These are phyloP conservation scores for Caradrina clavipalpis DNA, from an alignment of 2,888 invertebrate genomes.

Conservation along the genomic window DNA sequence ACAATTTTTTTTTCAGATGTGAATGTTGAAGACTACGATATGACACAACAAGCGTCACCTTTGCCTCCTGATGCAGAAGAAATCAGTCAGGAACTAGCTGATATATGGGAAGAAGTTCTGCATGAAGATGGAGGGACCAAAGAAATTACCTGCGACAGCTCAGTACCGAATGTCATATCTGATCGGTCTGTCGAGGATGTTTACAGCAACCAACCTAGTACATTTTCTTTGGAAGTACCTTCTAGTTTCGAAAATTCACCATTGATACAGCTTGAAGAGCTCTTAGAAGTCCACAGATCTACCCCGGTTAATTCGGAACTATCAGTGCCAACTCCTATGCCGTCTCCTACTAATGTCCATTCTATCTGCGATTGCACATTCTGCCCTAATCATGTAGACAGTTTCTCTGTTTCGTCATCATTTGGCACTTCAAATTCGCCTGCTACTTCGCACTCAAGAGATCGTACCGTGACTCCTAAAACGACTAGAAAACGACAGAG, in stretches of 20 bases:
- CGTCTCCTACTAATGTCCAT: slow-evolving; percentile 36
- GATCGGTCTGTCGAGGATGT: slow-evolving; percentile 32
- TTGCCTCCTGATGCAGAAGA: too few relatives aligned
- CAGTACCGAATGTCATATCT: too few relatives aligned
- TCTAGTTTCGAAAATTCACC: slow-evolving; percentile 42
- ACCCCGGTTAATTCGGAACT: too few relatives aligned
- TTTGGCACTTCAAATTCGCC: slow-evolving; percentile 13
- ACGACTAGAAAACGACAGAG: slow-evolving; percentile 29
- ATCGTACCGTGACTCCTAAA: too few relatives aligned
- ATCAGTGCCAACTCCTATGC: too few relatives aligned
- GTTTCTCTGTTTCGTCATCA: slow-evolving; percentile 15
- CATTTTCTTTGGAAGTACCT: slow-evolving; percentile 40
- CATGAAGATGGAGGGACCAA: too few relatives aligned
- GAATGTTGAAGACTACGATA: slow-evolving; percentile 10
- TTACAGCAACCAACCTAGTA: slow-evolving; percentile 38
- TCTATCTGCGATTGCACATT: slow-evolving; percentile 24
- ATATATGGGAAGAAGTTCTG: too few relatives aligned
- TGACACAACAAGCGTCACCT: too few relatives aligned
- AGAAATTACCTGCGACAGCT: too few relatives aligned
- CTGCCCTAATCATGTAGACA: slow-evolving; percentile 22
- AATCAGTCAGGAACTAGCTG: too few relatives aligned
- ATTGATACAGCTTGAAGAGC: slow-evolving; percentile 34
- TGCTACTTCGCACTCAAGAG: slow-evolving; percentile 19
- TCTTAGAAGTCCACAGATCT: too few relatives aligned
- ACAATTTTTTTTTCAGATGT: slow-evolving; percentile 8